These are phyloP conservation scores for Netelia inedita DNA, from an alignment of 2,888 invertebrate species.

Conservation along the genomic window DNA sequence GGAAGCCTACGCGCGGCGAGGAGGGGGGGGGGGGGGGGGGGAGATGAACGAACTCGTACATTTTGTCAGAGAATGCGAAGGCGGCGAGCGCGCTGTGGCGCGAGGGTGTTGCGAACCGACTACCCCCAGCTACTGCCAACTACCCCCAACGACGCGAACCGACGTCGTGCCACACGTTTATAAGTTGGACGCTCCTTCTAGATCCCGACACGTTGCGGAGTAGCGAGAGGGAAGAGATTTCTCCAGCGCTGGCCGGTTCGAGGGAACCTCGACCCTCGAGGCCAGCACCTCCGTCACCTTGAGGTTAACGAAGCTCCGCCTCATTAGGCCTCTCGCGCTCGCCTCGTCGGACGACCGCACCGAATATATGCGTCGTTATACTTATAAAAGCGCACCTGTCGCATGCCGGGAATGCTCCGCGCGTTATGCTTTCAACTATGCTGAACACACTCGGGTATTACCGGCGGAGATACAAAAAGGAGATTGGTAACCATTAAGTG, in stretches of 20 bases:
- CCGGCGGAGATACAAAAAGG: neutral
- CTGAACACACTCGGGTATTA: slow-evolving; percentile 29
- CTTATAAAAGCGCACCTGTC: slow-evolving; percentile 64
- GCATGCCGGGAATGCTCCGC: slow-evolving; percentile 15
- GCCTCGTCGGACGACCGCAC: slow-evolving; percentile 34
- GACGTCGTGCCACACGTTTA: neutral
- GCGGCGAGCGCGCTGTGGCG: too few species aligned
- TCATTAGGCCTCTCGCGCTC: slow-evolving; percentile 69
- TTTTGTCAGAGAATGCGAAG: slow-evolving; percentile 26
- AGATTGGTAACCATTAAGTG: neutral
- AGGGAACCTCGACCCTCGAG: slow-evolving; percentile 62
- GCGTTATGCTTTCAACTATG: slow-evolving; percentile 20
- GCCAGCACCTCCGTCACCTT: slow-evolving; percentile 63
- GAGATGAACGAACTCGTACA: slow-evolving; percentile 25
- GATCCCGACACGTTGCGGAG: slow-evolving; percentile 9
- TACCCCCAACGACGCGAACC: too few species aligned
- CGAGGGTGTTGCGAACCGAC: too few species aligned
- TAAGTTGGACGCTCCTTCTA: slow-evolving; percentile 43
- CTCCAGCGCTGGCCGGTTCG: slow-evolving; percentile 15
- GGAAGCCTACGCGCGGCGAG: neutral
- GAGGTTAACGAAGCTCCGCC: slow-evolving; percentile 70
- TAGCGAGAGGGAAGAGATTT: slow-evolving; percentile 13
- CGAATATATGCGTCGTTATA: slow-evolving; percentile 39
- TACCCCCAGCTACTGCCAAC: too few species aligned
- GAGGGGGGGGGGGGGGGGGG: neutral